Base-by-base conservation (phyloP, 1,140 invertebrate genomes). In the Penaeus japonicus region DNA sequence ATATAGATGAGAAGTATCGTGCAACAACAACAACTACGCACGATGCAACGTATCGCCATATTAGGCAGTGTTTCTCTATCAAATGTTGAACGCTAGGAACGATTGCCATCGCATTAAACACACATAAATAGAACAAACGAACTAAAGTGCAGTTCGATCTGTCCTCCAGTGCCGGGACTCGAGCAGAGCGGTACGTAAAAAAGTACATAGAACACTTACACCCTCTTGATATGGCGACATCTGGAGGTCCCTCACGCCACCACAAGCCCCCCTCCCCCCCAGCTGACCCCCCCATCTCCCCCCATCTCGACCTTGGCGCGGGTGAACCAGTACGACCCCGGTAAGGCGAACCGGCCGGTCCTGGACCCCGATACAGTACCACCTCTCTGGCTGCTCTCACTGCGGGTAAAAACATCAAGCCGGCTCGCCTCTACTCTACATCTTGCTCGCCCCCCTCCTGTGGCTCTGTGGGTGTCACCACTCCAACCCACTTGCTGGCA, bases 311-410 rank as follows among this genome's bases (percentile, higher is more conserved):
- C 77, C 77, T 79, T 79, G 77, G 77, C 77, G 77, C 77, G 77
- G 77, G 77, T 79, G 77, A 79, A 79, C 77, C 77, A 79, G 77
- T 79, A 79, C 77, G 54, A 79, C 77, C 77, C 77, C 77, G 77
- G 24, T 79, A 79, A 17, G 15, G 20, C 17, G 77, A 79, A n/a
- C 54, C 77, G 4, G 77, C 77, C 39, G 39, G 77, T 53, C 77
- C 77, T 53, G 4, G 10, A 79, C 70, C 75, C 77, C 77, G 77
- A 10, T 79, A 27, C 27, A n/a, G 77, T 7, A 79, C 39, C 39
- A 12, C 39, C n/a, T 79, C 47, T 10, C 32, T 24, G 27, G 53
- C 22, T n/a, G 54, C 57, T 32, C 54, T 32, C 24, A 73, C 20
- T 39, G 73, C 32, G 73, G 47, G 73, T 20, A 47, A 39, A 22